Base-by-base conservation (phyloP, 1,140 invertebrate genomes). In the Lepidostoma basale region DNA sequence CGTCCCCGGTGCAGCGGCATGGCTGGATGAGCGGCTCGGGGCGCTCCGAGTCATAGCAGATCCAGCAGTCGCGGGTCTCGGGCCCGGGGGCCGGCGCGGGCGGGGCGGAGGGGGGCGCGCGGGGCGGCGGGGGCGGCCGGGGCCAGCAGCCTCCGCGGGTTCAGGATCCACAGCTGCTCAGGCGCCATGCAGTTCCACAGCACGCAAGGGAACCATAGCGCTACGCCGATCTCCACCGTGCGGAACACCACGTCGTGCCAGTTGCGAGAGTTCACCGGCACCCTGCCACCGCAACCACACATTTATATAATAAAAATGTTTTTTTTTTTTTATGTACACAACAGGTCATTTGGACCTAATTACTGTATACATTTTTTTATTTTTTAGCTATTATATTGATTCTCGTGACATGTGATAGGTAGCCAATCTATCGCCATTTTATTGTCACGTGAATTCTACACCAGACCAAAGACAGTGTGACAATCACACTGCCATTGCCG, bases 181-280 rank as follows among this genome's bases (percentile, higher is more conserved):
- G 95, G 95, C 81, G 91, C 91, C 85, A 94, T 94, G 74, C 92
- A 96, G 81, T 97, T 97, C 95, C 95, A 97, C 23, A 97, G 84
- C 60, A 82, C 82, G 82, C 95, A 97, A 1, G 95, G 95, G 81
- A 97, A 97, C 95, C 95, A 97, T 69, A 97, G 78, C 66, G 91
- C 92, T 49, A 96, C 93, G n/a, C 94, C 95, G 72, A 97, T 92
- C 86, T 97, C 95, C 52, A 93, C 92, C 40, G 95, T 85, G 18
- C 93, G 89, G 79, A 97, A 97, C 64, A 95, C 87, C 68, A 97
- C 85, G 80, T 96, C 93, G 80, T 96, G 92, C 86, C 91, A 93
- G 82, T 97, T 97, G 72, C 94, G 88, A 16, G 92, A 94, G 64
- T 92, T 86, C 6, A 97, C 85, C 26, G 93, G 93, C 52, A 97